Evolutionary conservation across 1,140 invertebrate species (phyloP), one percentile per base, ranked within the genome.

Genomic region (Brachionus rubens): DNA sequence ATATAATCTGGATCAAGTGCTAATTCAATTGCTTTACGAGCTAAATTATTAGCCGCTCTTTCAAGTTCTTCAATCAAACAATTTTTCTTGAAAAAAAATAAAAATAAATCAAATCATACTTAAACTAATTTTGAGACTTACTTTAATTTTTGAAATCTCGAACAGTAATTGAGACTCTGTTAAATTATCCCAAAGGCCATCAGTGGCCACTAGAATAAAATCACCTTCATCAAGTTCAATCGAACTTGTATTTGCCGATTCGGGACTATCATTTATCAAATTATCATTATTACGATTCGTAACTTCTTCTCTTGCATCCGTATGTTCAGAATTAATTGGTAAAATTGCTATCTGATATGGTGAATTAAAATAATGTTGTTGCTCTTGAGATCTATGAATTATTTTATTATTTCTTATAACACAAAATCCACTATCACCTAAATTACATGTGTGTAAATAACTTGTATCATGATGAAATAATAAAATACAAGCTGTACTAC

Each of bases 331-430:
- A 14, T 9, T 21, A 46, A 48, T 70, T 2, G 26, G 95, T 94
- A 56, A 93, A 77, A 97, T 86, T 36, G 93, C 93, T 56, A 98
- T 87, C 85, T 98, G 95, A 86, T 94, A 98, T 4, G 96, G 96
- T 30, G 96, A 96, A 86, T 98, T 98, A 83, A 98, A 98, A 83
- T 97, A 97, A 85, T 98, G 95, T 80, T 96, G 93, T 82, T 98
- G 96, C 84, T 98, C 95, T 79, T 92, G 91, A 0, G 92, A 95
- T 72, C 92, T 89, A 83, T 95, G 92, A 24, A 98, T 89, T 12
- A 98, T 89, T 79, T 91, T 88, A 33, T 86, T 87, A 67, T 90
- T 88, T 36, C 52, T 46, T 40, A 97, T 91, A 40, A 98, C 90
- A 54, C 46, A 48, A 84, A 94, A 98, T 12, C 95, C 96, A 81